Percentiles rank a stretch among this genome's conserved stretches.
phyloP scores from a whole-genome alignment of 2,797 vertebrate genomes.

The Pipistrellus pygmaeus region DNA sequence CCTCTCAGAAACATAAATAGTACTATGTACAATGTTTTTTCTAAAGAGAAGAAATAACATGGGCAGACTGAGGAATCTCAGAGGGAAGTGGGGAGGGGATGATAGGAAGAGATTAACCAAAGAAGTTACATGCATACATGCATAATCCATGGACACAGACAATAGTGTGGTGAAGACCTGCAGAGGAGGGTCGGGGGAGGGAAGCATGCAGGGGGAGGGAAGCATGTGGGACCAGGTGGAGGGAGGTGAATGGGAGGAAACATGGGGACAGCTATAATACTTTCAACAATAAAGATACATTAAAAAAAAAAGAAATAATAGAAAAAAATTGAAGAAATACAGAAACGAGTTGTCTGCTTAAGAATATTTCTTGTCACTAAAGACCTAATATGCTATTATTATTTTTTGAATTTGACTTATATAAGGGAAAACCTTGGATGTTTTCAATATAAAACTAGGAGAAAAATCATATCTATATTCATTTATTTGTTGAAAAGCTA shows the following conservation, averaged over 20 bases:
- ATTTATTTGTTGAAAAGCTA: background rate
- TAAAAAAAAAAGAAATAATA: background rate
- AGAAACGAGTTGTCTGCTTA: background rate
- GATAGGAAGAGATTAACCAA: no score
- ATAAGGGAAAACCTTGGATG: background rate
- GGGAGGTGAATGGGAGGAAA: no score
- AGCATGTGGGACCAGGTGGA: no score
- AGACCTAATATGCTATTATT: background rate
- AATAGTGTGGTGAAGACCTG: no score
- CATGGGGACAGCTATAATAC: no score
- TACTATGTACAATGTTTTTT: background rate
- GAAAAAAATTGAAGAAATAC: background rate
- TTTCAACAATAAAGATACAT: no score
- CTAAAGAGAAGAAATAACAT: background rate
- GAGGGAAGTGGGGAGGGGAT: no score
- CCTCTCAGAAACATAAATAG: background rate
- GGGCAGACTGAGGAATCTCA: no score
- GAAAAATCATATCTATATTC: background rate
- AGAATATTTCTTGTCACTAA: slow-evolving; percentile 21
- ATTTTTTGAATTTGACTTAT: slow-evolving; percentile 30
- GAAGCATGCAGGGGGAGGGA: no score
- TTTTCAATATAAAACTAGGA: background rate
- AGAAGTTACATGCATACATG: no score
- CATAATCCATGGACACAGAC: no score
- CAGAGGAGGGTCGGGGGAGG: no score